Evolutionary conservation across 2,888 invertebrate genomes (phyloP).

Genomic region (Lamellibrachia columna): DNA sequence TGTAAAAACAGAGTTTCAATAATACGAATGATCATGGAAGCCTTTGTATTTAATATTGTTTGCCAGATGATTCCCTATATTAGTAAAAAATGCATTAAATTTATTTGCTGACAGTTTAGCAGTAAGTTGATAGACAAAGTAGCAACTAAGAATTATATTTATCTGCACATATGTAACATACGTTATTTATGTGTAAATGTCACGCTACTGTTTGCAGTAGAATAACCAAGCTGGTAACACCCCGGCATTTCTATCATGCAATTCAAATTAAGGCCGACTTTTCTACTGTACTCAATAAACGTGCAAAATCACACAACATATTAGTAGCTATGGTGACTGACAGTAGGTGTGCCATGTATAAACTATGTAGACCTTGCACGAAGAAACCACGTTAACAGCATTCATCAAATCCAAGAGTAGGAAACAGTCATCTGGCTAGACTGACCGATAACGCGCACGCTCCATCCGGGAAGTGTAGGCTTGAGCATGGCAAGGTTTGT

Average conservation of each 20-base stretch:
- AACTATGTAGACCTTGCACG: not conserved
- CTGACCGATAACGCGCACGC: conserved; percentile 35
- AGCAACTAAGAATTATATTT: not conserved
- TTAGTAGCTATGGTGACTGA: no score
- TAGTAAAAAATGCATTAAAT: not conserved
- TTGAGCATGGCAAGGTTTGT: conserved; percentile 53
- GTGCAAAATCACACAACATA: not conserved
- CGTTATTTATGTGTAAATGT: not conserved
- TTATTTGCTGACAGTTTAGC: not conserved
- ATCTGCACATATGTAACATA: not conserved
- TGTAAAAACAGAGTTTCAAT: no score
- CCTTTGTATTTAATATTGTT: no score
- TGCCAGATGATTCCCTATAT: no score
- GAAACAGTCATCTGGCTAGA: not conserved
- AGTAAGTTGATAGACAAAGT: not conserved
- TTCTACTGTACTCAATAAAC: not conserved
- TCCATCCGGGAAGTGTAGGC: conserved; percentile 49
- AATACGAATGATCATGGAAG: no score
- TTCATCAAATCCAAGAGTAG: not conserved
- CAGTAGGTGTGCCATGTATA: no score
- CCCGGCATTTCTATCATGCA: not conserved
- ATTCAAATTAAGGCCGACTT: not conserved
- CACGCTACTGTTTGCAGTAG: not conserved
- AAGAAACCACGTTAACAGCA: not conserved
- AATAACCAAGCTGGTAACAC: not conserved